Evolutionary conservation across 92 coral and sea anemone species (phyloP), one percentile per base, ranked within the genome.

Genomic region (Diadumene lineata): DNA sequence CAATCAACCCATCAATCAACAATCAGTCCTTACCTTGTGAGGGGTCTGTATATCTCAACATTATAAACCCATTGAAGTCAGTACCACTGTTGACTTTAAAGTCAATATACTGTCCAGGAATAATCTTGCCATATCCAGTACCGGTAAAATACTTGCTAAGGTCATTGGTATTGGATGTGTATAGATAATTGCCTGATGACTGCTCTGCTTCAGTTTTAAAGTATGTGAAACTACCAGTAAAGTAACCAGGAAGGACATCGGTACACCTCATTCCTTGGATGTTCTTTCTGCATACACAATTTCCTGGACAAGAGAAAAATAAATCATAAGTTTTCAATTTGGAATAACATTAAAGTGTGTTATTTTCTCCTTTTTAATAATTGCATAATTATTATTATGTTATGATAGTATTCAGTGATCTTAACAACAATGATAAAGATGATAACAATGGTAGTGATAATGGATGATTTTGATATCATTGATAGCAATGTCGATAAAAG

Each of bases 211-310:
- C 98, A 9, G 24, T 53, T 53, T 53, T 53, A 53, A 88, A 68
- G 43, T 91, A 64, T 64, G 84, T 67, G 24, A 88, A 81, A 60
- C 83, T 73, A 16, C 90, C 84, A 70, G 85, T 83, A 77, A 83
- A 94, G 76, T 75, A 87, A 28, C 92, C 87, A 16, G 28, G 50
- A 11, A 63, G 67, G 23, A 82, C 97, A 28, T 68, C 80, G 2
- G 91, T 88, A 70, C 98, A 94, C 22, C 84, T 86, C 26, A 72
- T 68, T 74, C 94, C 92, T 56, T 82, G 79, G 80, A 94, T 84
- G 34, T 90, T 79, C 75, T 56, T 72, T 56, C 91, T 78, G 61
- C 98, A 94, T 23, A 86, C 73, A 71, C 98, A 94, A 38, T 79
- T 81, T 32, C 98, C 98, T 94, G 13, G 13, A 38, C 7, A 38